Evolutionary conservation across 2,797 vertebrate genomes (phyloP).

Genomic region (Sebastes itinus): DNA sequence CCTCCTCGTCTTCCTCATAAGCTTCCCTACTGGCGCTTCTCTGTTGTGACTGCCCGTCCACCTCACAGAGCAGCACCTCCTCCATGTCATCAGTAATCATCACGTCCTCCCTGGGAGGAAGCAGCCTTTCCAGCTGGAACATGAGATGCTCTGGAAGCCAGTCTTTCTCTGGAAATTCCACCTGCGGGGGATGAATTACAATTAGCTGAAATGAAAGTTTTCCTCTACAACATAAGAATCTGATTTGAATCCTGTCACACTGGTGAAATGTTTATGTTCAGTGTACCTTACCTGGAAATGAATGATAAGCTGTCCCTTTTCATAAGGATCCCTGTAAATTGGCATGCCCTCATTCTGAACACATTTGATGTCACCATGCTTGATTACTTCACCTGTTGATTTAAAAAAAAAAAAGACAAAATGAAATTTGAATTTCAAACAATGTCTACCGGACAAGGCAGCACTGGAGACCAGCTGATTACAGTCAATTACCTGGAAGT

Average conservation of each 20-base stretch:
- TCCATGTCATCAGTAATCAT: slow-evolving; percentile 94
- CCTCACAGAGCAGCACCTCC: slow-evolving; percentile 91
- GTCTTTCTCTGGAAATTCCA: slow-evolving; percentile 90
- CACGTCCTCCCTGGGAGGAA: slow-evolving; percentile 88
- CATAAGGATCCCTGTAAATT: slow-evolving; percentile 87
- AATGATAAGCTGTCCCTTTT: slow-evolving; percentile 90
- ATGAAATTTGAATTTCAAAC: background rate
- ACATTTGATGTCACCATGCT: slow-evolving; percentile 86
- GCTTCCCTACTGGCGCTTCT: slow-evolving; percentile 83
- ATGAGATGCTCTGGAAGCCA: slow-evolving; percentile 92
- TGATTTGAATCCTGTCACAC: background rate
- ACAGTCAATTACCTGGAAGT: slow-evolving; percentile 82
- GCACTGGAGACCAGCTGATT: background rate
- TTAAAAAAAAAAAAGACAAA: background rate
- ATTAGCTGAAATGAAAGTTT: background rate
- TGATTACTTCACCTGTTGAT: slow-evolving; percentile 90
- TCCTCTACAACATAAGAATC: background rate
- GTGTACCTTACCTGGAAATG: slow-evolving; percentile 87
- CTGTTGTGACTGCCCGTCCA: slow-evolving; percentile 79
- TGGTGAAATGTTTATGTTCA: background rate
- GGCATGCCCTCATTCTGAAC: slow-evolving; percentile 94
- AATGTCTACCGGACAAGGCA: background rate
- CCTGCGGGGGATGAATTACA: slow-evolving; percentile 72
- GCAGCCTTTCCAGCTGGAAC: slow-evolving; percentile 88
- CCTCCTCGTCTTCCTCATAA: slow-evolving; percentile 89